Evolutionary conservation across 2,797 vertebrate species (phyloP).

Genomic region (Remorina albescens): DNA sequence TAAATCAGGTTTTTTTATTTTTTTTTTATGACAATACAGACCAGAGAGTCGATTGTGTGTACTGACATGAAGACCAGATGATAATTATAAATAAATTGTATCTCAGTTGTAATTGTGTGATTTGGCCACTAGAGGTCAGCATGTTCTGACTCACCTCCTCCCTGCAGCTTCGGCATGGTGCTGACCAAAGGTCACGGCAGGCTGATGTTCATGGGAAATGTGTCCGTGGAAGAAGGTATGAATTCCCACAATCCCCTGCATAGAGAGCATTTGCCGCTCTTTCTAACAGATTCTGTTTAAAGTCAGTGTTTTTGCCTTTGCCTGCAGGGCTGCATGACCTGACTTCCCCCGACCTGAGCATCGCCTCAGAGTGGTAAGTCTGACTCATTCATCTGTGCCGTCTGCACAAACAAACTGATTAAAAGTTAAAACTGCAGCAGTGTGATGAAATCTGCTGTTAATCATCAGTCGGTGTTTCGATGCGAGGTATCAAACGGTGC

Average conservation of each 20-base stretch:
- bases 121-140: constrained; percentile 41
- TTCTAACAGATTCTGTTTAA: neutral
- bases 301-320: neutral
- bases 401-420: neutral
- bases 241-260: constrained; percentile 10
- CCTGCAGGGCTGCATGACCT: constrained; percentile 92
- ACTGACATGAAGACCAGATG: too few relatives aligned
- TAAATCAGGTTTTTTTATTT: constrained; percentile 55
- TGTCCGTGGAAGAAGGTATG: constrained; percentile 95
- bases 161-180: constrained; percentile 90
- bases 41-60: too few relatives aligned
- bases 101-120: neutral
- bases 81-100: too few relatives aligned
- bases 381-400: too few relatives aligned
- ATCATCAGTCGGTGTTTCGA: neutral
- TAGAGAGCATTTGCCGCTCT: neutral
- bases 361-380: constrained; percentile 91
- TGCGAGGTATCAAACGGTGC: neutral
- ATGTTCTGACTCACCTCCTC: neutral
- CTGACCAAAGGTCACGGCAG: constrained; percentile 91
- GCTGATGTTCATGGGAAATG: constrained; percentile 90
- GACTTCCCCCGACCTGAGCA: constrained; percentile 91
- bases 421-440: neutral
- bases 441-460: neutral
- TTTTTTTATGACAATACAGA: too few relatives aligned